Evolutionary conservation across 2,888 invertebrate species (phyloP).

Genomic region (Lithosia quadra): DNA sequence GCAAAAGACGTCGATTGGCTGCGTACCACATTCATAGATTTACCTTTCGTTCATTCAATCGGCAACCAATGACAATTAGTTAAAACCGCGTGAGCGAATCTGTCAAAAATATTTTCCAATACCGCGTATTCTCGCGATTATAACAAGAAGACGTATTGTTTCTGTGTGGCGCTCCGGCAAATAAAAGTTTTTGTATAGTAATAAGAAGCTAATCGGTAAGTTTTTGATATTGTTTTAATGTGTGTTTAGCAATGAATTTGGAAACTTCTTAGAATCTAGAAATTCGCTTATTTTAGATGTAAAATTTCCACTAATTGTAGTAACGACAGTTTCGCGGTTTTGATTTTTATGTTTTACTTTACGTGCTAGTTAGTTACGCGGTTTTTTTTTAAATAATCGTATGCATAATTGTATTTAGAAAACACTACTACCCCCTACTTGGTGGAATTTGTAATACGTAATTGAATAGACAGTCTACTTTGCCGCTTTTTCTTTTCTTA

Average conservation of each 20-base stretch:
- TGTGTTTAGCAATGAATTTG: too few relatives aligned
- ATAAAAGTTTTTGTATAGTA: too few relatives aligned
- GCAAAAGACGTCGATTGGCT: too few relatives aligned
- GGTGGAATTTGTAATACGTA: not conserved
- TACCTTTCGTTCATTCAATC: not conserved
- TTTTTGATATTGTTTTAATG: too few relatives aligned
- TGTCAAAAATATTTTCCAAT: not conserved
- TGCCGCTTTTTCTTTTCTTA: not conserved
- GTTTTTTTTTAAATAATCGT: not conserved
- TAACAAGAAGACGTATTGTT: too few relatives aligned
- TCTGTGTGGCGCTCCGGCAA: too few relatives aligned
- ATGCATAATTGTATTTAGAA: not conserved
- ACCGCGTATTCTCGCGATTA: too few relatives aligned
- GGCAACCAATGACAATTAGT: constrained; percentile 5
- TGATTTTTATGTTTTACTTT: constrained; percentile 3
- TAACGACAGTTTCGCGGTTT: not conserved
- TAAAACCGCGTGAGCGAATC: constrained; percentile 12
- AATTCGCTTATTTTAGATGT: constrained; percentile 12
- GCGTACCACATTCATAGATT: too few relatives aligned
- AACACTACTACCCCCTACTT: not conserved
- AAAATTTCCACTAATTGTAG: constrained; percentile 7
- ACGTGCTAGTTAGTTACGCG: constrained; percentile 8
- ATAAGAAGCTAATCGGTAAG: too few relatives aligned
- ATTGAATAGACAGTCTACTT: not conserved
- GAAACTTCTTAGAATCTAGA: too few relatives aligned